phyloP scores from a whole-genome alignment of 2,797 vertebrate species.

The Chanos chanos region DNA sequence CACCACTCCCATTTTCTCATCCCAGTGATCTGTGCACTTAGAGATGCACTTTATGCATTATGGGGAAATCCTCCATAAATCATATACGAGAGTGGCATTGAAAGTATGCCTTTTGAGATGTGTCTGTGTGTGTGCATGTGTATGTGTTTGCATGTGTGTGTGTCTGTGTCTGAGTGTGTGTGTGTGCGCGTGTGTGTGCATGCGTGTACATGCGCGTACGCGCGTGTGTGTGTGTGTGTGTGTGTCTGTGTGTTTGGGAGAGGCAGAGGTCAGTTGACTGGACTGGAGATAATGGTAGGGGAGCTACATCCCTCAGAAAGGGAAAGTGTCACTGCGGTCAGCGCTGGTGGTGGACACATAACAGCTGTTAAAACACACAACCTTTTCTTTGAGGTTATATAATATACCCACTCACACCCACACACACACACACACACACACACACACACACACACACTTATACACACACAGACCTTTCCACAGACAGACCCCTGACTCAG shows the following conservation, averaged over 20 bases:
- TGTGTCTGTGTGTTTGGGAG: slow-evolving; percentile 22
- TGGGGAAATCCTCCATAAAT: no score
- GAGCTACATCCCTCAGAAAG: background rate
- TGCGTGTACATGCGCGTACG: background rate
- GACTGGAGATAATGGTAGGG: background rate
- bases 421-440: slow-evolving; percentile 5
- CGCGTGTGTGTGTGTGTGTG: background rate
- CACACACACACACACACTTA: slow-evolving; percentile 12
- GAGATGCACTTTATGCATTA: no score
- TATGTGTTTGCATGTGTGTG: no score
- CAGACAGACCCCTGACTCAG: slow-evolving; percentile 10
- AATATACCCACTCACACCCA: slow-evolving; percentile 30
- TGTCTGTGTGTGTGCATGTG: no score
- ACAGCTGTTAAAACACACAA: slow-evolving; percentile 68
- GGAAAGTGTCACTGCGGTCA: slow-evolving; percentile 14
- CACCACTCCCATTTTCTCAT: no score
- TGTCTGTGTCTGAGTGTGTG: slow-evolving; percentile 30
- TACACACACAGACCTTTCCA: background rate
- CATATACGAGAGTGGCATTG: no score
- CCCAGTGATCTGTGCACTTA: no score
- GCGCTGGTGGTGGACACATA: slow-evolving; percentile 32
- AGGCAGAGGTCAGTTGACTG: background rate
- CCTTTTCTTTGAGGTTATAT: slow-evolving; percentile 44
- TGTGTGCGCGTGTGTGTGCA: slow-evolving; percentile 2
- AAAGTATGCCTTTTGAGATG: no score